Percentiles rank a stretch among this genome's conserved stretches.
phyloP scores from a whole-genome alignment of 2,113 vertebrate species.

The Indicator indicator region DNA sequence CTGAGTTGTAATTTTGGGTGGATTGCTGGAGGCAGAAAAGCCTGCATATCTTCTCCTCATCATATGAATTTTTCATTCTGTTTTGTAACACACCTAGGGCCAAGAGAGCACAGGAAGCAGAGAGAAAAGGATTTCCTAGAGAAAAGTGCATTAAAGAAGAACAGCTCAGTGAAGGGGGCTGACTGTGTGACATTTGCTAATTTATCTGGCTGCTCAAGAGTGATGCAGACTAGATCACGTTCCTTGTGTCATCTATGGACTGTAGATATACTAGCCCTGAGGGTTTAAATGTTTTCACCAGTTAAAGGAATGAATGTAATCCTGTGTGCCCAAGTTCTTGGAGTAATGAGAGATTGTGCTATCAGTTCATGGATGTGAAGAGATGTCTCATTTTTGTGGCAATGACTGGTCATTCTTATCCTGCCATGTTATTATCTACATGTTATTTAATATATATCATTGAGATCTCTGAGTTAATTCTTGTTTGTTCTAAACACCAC shows the following conservation, averaged over 20 bases:
- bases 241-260: background rate
- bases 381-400: background rate
- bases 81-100: constrained; percentile 18
- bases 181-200: background rate
- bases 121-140: background rate
- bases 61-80: constrained; percentile 5
- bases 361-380: background rate
- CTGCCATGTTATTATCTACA: background rate
- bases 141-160: background rate
- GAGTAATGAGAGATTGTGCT: background rate
- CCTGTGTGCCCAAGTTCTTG: background rate
- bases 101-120: background rate
- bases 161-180: background rate
- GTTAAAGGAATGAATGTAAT: background rate
- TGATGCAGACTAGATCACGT: background rate
- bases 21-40: constrained; percentile 44
- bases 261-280: background rate
- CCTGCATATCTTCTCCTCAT: constrained; percentile 5
- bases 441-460: background rate
- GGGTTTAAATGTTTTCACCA: background rate
- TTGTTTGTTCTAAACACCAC: background rate
- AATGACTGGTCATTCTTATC: background rate
- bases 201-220: background rate
- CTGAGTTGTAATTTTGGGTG: constrained; percentile 55
- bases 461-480: background rate